Conservation (phyloP, 1,140 invertebrate genomes). For the Hypsibius dujardini region DNA sequence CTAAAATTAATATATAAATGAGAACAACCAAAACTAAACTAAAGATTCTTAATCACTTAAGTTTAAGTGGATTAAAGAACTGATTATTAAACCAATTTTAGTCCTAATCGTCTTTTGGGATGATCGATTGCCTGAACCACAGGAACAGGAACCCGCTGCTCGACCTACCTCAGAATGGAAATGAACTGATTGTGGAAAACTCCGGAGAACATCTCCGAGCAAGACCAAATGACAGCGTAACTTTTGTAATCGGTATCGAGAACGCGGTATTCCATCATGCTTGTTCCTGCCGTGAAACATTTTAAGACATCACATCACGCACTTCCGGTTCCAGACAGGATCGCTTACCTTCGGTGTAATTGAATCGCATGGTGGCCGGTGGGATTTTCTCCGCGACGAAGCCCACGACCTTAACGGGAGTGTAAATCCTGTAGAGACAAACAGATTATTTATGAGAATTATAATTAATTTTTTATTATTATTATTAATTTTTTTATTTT, state of each 20-base stretch:
- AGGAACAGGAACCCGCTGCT: neutral
- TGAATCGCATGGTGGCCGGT: slow-evolving; percentile 2
- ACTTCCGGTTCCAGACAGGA: neutral
- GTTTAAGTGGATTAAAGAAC: no score
- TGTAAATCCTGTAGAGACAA: neutral
- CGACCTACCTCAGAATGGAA: slow-evolving; percentile 6
- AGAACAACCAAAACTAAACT: no score
- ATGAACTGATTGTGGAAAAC: slow-evolving; percentile 16
- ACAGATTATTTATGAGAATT: neutral
- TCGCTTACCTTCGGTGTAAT: slow-evolving; percentile 15
- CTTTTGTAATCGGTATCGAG: slow-evolving; percentile 15
- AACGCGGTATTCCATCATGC: slow-evolving; percentile 5
- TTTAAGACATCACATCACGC: neutral
- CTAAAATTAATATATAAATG: no score
- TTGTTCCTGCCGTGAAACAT: neutral
- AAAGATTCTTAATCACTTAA: no score
- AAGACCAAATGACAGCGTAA: slow-evolving; percentile 6
- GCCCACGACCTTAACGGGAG: slow-evolving; percentile 1
- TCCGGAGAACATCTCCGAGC: slow-evolving; percentile 6
- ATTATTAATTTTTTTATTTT: no score
- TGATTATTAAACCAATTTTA: no score
- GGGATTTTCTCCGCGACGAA: slow-evolving; percentile 1
- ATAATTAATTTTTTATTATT: slow-evolving; percentile 2
- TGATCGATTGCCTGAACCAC: no score
- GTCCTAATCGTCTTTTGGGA: no score